Percentiles rank a stretch among this genome's conserved stretches.
Conservation (phyloP, 1,140 invertebrate species). For the Parasteatoda tepidariorum region DNA sequence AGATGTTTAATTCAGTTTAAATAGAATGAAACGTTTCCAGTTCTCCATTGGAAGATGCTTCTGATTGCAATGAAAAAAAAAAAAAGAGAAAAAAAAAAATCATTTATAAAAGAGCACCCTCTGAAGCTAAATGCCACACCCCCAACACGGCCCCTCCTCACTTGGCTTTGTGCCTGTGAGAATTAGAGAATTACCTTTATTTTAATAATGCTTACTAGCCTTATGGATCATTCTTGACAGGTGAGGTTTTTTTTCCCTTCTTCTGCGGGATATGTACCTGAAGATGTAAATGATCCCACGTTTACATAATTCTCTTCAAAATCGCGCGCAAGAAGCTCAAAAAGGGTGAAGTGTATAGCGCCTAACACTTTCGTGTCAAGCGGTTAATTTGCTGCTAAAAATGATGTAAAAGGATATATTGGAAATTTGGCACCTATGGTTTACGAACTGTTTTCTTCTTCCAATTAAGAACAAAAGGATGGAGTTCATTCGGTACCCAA, state of each 20-base stretch:
- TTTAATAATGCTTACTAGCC: constrained; percentile 21
- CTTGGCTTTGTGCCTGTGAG: constrained; percentile 7
- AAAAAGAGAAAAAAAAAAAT: no score
- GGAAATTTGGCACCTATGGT: neutral
- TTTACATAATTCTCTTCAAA: constrained; percentile 3
- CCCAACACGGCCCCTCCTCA: constrained; percentile 3
- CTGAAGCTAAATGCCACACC: constrained; percentile 1
- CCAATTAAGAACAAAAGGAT: no score
- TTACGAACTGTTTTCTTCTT: neutral
- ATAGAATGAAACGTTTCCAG: neutral
- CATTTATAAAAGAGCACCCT: neutral
- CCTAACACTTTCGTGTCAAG: constrained; percentile 5
- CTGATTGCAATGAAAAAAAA: no score
- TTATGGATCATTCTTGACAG: constrained; percentile 30
- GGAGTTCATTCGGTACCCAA: no score
- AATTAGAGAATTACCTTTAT: constrained; percentile 4
- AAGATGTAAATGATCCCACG: no score
- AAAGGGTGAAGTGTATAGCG: neutral
- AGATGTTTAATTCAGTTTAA: constrained; percentile 28
- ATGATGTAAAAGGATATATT: constrained; percentile 15
- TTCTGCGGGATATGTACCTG: no score
- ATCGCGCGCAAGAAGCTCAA: neutral
- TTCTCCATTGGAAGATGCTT: neutral
- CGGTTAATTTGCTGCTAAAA: constrained; percentile 15
- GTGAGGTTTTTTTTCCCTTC: neutral